phyloP scores from a whole-genome alignment of 2,888 invertebrate species.

The Xanthorhoe designata region DNA sequence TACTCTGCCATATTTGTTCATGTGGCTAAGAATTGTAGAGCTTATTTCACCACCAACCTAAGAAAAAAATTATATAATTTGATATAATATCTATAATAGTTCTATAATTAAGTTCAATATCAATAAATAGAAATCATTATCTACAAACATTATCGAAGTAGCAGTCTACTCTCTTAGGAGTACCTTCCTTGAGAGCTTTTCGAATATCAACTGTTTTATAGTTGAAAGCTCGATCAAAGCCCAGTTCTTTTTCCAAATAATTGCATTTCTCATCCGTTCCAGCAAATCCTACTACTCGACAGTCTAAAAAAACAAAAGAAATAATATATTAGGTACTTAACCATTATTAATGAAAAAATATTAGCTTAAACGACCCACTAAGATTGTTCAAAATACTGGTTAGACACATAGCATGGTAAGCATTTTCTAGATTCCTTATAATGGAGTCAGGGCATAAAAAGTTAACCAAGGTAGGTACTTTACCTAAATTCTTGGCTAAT shows the following conservation, averaged over 20 bases:
- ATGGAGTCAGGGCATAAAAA: too few relatives aligned
- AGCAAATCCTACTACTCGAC: constrained; percentile 85
- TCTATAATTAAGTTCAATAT: too few relatives aligned
- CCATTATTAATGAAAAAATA: too few relatives aligned
- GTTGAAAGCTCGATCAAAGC: constrained; percentile 90
- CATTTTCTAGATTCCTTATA: too few relatives aligned
- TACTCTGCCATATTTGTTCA: constrained; percentile 88
- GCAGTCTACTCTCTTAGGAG: constrained; percentile 90
- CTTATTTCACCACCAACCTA: constrained; percentile 91
- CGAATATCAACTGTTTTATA: constrained; percentile 88
- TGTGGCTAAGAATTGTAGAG: constrained; percentile 86
- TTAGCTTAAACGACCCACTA: too few relatives aligned
- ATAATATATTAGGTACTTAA: too few relatives aligned
- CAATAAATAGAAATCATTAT: neutral
- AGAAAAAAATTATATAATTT: constrained; percentile 33
- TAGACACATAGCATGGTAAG: too few relatives aligned
- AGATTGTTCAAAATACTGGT: too few relatives aligned
- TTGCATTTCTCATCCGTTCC: constrained; percentile 90
- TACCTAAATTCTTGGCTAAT: constrained; percentile 90
- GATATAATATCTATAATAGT: too few relatives aligned
- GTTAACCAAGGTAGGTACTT: neutral
- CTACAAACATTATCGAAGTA: constrained; percentile 91
- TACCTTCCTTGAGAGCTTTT: constrained; percentile 85
- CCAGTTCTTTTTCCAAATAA: constrained; percentile 88
- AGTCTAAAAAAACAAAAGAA: constrained; percentile 58